A percentile compares a stretch with the other conserved stretches of the same genome.
phyloP scores from a whole-genome alignment of 1,140 invertebrate genomes.

The Paraescarpia echinospica region DNA sequence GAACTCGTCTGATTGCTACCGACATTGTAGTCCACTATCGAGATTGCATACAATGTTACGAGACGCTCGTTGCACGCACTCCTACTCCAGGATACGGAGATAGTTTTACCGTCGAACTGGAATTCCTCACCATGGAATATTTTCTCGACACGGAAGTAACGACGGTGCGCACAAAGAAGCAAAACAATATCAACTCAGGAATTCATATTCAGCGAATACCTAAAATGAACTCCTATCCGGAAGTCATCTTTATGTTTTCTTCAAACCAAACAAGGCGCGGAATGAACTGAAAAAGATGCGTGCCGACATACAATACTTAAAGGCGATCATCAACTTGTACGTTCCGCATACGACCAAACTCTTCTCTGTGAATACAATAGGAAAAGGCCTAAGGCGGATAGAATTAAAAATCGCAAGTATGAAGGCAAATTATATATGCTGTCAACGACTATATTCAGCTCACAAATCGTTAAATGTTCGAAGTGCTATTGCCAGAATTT shows the following conservation, averaged over 20 bases:
- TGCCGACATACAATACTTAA: neutral
- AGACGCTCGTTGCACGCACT: neutral
- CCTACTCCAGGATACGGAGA: neutral
- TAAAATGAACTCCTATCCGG: neutral
- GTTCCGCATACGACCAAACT: neutral
- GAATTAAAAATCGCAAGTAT: neutral
- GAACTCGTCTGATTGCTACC: neutral
- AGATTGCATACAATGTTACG: neutral
- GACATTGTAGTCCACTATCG: neutral
- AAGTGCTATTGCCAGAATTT: neutral
- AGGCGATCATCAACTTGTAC: neutral
- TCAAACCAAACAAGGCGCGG: neutral
- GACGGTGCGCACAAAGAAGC: neutral
- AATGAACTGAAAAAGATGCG: neutral
- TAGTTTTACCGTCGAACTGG: neutral
- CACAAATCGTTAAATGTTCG: neutral
- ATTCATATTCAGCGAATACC: neutral
- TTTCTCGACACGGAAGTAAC: neutral
- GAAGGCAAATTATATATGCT: neutral
- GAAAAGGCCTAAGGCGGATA: neutral
- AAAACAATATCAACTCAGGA: neutral
- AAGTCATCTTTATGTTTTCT: neutral
- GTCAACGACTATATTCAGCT: neutral
- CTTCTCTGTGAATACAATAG: neutral
- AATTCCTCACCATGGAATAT: neutral